Evolutionary conservation across 35 echinoderm and acorn worm genomes (phyloP), one percentile per base, ranked within the genome.

Genomic region (Patiria miniata): DNA sequence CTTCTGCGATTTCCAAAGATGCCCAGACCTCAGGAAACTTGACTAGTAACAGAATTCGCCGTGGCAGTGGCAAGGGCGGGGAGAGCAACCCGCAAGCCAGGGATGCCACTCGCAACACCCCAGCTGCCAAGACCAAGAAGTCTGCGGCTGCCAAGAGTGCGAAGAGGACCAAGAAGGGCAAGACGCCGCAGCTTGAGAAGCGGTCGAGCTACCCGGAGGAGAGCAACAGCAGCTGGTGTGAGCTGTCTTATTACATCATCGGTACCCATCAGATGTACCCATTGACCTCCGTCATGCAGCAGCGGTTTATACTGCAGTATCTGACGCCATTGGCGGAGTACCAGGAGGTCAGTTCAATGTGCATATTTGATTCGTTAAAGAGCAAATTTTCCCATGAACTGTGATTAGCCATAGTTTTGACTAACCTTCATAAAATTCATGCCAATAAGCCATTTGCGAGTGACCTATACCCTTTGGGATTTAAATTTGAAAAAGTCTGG

Each of bases 181-280:
- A 92, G 52, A 52, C 58, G 7, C 58, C 38, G 30, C 83, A 81
- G 51, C 19, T 51, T 16, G 12, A 12, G 42, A 47, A 47, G 34
- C 21, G 21, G 2, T 8, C 12, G 68, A 89, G 54, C 10, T 52
- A 57, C 15, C 36, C 87, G 21, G 91, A 98, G 40, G 78, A 78
- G 1, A 99, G 96, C 68, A 99, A 99, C 90, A 99, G 92, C 44
- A 99, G 92, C 85, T 99, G 96, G 96, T 90, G 82, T 7, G 92
- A 94, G 55, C 77, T 94, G 16, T 94, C 96, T 8, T 90, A 88
- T 47, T 87, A 89, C 50, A 92, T 99, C 18, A 92, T 99, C 55
- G 93, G 96, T 21, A 90, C 96, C 12, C 83, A 90, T 37, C 92
- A 89, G 58, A 99, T 99, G 81, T 90, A 87, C 60, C 96, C 96